Evolutionary conservation across 2,888 invertebrate species (phyloP), one percentile per base, ranked within the genome.

Genomic region (Synergus gifuensis): DNA sequence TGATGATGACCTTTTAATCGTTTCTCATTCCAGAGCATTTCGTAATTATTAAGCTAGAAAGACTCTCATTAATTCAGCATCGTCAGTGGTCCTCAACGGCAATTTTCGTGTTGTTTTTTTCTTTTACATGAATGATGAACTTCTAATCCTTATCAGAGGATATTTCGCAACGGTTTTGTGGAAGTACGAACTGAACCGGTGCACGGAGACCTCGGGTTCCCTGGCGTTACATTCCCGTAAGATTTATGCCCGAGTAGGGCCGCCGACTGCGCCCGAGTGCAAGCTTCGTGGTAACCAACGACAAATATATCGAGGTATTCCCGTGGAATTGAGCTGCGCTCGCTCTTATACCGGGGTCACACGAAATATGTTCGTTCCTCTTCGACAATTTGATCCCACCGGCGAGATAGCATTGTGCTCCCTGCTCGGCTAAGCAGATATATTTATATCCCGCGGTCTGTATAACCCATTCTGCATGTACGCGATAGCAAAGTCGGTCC

Each of bases 281-380:
- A 81, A 81, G 81, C 82, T 82, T 78, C 83, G 81, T 78, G 82
- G 81, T 81, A 83, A 84, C 81, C 86, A 86, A 88, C 88, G 89
- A 90, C 90, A 62, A 62, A 62, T 62, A 62, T 62, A 90, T 90
- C 90, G 90, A 90, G 89, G 89, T 89, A 90, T 90, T 90, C 87
- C 85, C 81, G 84, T 88, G 89, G 90, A 90, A 90, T 90, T 89
- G 90, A 90, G 87, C 89, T 84, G 88, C 89, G 88, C 86, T 85
- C 84, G 83, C 86, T 81, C 81, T 85, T 82, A 79, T 82, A 85
- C 80, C 85, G 89, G 89, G 89, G 90, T 90, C 89, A 90, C 87
- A 86, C 89, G 87, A 90, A 90, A 90, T 90, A 91, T 91, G 90
- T 89, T 91, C 89, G 89, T 90, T 89, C 89, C 87, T 87, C 89